Conservation (phyloP, 2,888 invertebrate genomes). For the Cryptops parisi region DNA sequence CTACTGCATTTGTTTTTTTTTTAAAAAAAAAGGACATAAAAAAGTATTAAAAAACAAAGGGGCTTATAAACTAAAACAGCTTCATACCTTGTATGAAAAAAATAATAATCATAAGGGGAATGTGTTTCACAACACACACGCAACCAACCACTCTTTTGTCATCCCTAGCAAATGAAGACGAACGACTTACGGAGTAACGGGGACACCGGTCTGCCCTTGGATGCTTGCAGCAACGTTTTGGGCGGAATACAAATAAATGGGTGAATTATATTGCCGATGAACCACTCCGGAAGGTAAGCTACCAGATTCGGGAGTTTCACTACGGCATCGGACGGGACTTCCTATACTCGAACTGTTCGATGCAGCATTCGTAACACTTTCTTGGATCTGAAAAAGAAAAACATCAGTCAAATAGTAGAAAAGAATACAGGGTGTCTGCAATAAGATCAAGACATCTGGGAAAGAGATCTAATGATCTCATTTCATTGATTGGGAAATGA, state of each 20-base stretch:
- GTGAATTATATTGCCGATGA: slow-evolving; percentile 80
- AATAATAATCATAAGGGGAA: too few relatives aligned
- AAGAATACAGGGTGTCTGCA: background rate
- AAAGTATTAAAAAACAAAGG: too few relatives aligned
- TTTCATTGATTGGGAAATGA: too few relatives aligned
- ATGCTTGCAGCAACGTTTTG: slow-evolving; percentile 65
- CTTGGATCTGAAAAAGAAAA: slow-evolving; percentile 7
- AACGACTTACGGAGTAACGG: slow-evolving; percentile 21
- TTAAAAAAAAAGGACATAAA: too few relatives aligned
- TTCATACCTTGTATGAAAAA: too few relatives aligned
- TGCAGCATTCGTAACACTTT: slow-evolving; percentile 17
- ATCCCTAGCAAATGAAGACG: background rate
- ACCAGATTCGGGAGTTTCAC: slow-evolving; percentile 17
- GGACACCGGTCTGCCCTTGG: slow-evolving; percentile 57
- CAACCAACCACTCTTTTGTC: slow-evolving; percentile 8
- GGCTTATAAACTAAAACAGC: too few relatives aligned
- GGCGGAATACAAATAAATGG: slow-evolving; percentile 69
- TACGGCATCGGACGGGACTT: slow-evolving; percentile 17
- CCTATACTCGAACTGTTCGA: slow-evolving; percentile 14
- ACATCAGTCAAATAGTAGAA: background rate
- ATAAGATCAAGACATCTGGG: too few relatives aligned
- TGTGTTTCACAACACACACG: too few relatives aligned
- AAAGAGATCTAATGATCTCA: too few relatives aligned
- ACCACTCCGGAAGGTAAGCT: slow-evolving; percentile 41
- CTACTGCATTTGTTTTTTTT: too few relatives aligned